A percentile compares a stretch with the other conserved stretches of the same genome.
Evolutionary conservation across 2,888 invertebrate genomes (phyloP).

Genomic region (Hypomecis atomaria): DNA sequence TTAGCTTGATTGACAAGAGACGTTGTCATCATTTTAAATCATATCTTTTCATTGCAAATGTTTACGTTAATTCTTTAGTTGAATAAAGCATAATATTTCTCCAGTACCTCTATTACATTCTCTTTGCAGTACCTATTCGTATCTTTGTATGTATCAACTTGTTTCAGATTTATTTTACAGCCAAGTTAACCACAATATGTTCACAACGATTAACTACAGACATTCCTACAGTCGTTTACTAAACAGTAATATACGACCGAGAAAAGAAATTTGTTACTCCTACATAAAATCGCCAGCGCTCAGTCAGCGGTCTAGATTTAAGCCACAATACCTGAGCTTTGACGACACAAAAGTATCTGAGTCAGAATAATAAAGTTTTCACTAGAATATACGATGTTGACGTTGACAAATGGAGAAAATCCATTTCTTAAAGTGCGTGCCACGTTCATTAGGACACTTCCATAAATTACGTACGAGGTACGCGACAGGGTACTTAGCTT

Average conservation of each 20-base stretch:
- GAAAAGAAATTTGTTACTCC: constrained; percentile 2
- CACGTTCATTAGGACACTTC: constrained; percentile 58
- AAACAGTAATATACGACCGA: constrained; percentile 5
- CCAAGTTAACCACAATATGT: background rate
- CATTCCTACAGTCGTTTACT: constrained; percentile 2
- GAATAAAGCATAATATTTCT: too few species aligned
- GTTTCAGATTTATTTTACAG: background rate
- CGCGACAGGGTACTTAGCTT: constrained; percentile 31
- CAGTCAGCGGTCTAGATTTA: constrained; percentile 14
- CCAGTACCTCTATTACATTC: too few species aligned
- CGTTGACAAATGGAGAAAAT: constrained; percentile 69
- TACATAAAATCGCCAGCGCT: constrained; percentile 5
- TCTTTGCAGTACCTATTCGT: too few species aligned
- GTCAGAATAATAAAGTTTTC: constrained; percentile 48
- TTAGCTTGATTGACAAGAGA: too few species aligned
- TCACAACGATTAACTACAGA: background rate
- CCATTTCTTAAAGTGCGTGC: constrained; percentile 69
- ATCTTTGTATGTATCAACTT: too few species aligned
- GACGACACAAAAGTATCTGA: constrained; percentile 41
- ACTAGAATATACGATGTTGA: constrained; percentile 58
- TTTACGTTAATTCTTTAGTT: too few species aligned
- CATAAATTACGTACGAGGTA: constrained; percentile 53
- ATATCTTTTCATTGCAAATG: too few species aligned
- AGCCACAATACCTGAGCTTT: constrained; percentile 18
- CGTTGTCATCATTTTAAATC: too few species aligned